Percentiles rank a stretch among this genome's conserved stretches.
Conservation (phyloP, 2,113 vertebrate genomes). For the Microtus montanus region DNA sequence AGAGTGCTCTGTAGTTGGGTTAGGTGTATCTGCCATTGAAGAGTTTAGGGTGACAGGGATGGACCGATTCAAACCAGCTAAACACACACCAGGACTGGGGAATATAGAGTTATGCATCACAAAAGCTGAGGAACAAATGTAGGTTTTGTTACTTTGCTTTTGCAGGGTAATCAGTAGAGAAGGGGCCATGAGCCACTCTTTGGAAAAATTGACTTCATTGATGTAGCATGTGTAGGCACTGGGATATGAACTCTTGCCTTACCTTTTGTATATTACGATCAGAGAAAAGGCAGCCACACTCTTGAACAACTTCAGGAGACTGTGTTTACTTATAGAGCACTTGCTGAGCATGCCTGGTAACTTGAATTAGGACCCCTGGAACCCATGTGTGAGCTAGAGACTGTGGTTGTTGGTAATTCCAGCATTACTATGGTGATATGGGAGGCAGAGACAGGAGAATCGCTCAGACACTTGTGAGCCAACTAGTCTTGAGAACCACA, state of each 20-base stretch:
- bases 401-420: background rate
- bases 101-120: background rate
- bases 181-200: background rate
- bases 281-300: background rate
- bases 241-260: background rate
- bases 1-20: background rate
- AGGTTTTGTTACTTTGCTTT: background rate
- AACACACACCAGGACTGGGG: background rate
- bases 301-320: background rate
- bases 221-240: background rate
- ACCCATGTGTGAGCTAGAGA: no score
- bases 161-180: background rate
- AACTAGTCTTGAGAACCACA: background rate
- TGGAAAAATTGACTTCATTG: background rate
- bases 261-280: background rate
- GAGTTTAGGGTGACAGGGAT: background rate
- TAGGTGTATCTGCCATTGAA: background rate
- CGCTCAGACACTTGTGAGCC: background rate
- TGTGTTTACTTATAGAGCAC: background rate
- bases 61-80: background rate
- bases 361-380: background rate
- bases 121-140: background rate
- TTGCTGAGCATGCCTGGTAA: background rate
- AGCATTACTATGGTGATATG: no score
- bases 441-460: background rate